Evolutionary conservation across 2,113 vertebrate species (phyloP).

Genomic region (Nothocercus nigrocapillus): DNA sequence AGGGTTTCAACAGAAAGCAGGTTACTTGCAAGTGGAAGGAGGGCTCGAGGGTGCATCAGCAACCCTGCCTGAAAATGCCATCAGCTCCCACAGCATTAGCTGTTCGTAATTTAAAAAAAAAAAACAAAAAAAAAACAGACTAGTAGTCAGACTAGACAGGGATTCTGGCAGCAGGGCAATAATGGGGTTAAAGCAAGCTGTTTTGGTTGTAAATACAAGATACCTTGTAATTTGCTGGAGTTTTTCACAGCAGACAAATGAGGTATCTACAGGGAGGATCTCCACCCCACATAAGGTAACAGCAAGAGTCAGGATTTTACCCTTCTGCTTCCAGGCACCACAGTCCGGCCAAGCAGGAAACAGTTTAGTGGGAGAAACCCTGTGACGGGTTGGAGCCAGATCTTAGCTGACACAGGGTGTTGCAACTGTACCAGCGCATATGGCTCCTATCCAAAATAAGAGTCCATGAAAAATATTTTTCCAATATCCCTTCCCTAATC

Average conservation of each 20-base stretch:
- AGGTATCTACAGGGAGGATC: neutral
- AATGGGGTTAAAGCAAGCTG: neutral
- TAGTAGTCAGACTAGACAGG: neutral
- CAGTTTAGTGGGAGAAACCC: neutral
- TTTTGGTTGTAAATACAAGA: neutral
- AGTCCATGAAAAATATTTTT: neutral
- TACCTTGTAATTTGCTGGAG: neutral
- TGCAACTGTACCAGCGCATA: neutral
- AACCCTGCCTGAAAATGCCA: neutral
- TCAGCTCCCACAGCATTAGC: neutral
- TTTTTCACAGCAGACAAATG: neutral
- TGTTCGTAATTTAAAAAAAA: neutral
- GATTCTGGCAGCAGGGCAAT: neutral
- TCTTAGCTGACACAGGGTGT: neutral
- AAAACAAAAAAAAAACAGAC: neutral
- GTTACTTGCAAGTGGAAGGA: slow-evolving; percentile 37
- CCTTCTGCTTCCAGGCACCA: neutral
- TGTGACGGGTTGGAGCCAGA: rapidly evolving
- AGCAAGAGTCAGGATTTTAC: neutral
- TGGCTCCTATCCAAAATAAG: neutral
- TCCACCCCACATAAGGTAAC: neutral
- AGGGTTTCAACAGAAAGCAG: slow-evolving; percentile 9
- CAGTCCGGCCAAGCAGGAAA: neutral
- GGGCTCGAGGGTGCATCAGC: neutral
- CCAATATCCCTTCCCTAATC: neutral